A percentile compares a stretch with the other conserved stretches of the same genome.
Conservation (phyloP, 2,797 vertebrate species). For the Melanogrammus aeglefinus region DNA sequence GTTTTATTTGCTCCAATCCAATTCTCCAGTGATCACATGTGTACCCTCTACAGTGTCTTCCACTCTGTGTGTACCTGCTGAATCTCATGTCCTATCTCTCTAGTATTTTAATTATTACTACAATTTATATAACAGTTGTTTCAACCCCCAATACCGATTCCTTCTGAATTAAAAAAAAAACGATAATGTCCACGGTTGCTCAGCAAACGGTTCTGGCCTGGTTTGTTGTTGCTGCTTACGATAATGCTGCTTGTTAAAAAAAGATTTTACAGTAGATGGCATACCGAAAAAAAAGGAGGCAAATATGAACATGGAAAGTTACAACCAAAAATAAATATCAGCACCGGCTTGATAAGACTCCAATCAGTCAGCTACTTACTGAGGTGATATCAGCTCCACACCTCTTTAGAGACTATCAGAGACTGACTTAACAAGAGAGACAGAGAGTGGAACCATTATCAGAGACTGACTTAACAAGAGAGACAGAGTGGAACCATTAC, state of each 20-base stretch:
- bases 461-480: not conserved
- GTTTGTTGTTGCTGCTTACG: not conserved
- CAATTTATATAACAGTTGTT: not conserved
- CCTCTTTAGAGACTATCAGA: not conserved
- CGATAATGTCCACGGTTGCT: not conserved
- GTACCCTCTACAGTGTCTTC: not conserved
- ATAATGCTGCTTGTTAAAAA: constrained; percentile 1
- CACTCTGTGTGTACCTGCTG: not conserved
- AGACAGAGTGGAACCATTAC: not conserved
- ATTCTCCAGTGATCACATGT: not conserved
- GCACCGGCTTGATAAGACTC: not conserved
- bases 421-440: not conserved
- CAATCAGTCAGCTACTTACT: not conserved
- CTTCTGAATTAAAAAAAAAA: not conserved
- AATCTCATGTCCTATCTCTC: not conserved
- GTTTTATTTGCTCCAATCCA: not conserved
- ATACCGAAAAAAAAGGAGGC: not conserved
- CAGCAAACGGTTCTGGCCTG: not conserved
- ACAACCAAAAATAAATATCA: not conserved
- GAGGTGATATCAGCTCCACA: not conserved
- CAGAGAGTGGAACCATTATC: not conserved
- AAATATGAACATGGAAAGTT: not conserved
- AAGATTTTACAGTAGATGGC: not conserved
- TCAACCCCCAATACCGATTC: not conserved
- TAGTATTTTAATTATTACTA: not conserved